Conservation (phyloP, 1,140 invertebrate species). For the Drosophila littoralis region DNA sequence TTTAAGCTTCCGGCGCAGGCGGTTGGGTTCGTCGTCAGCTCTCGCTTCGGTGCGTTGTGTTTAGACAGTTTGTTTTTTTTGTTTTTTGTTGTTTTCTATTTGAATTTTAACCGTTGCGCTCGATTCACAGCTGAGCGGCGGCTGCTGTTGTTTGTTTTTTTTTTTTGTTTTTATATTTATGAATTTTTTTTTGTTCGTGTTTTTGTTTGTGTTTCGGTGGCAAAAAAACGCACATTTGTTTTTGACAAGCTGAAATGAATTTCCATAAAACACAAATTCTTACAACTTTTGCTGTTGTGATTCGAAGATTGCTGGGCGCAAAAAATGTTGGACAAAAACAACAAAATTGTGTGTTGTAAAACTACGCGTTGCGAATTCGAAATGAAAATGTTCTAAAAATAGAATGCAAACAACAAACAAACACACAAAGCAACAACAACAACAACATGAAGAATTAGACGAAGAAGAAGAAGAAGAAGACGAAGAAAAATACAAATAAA, state of each 20-base stretch:
- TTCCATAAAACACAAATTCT: slow-evolving; percentile 17
- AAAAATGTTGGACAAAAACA: slow-evolving; percentile 33
- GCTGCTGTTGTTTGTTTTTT: slow-evolving; percentile 29
- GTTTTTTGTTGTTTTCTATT: slow-evolving; percentile 17
- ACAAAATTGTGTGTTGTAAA: slow-evolving; percentile 45
- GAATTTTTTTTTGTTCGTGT: slow-evolving; percentile 22
- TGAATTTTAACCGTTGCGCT: slow-evolving; percentile 25
- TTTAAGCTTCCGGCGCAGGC: slow-evolving; percentile 81
- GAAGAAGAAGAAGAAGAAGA: slow-evolving; percentile 5
- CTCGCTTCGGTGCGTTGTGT: slow-evolving; percentile 43
- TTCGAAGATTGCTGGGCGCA: slow-evolving; percentile 46
- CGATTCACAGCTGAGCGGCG: slow-evolving; percentile 58
- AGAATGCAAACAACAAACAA: slow-evolving; percentile 68
- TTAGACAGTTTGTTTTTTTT: slow-evolving; percentile 22
- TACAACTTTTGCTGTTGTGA: slow-evolving; percentile 11
- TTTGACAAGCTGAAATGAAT: slow-evolving; percentile 1
- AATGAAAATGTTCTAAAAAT: slow-evolving; percentile 76
- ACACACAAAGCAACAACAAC: slow-evolving; percentile 40
- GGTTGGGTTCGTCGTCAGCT: slow-evolving; percentile 61
- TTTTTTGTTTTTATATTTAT: slow-evolving; percentile 10
- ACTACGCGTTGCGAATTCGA: slow-evolving; percentile 78
- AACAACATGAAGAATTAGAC: background rate
- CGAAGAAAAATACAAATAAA: slow-evolving; percentile 53
- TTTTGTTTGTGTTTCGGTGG: slow-evolving; percentile 20
- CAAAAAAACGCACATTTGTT: slow-evolving; percentile 21